Percentiles rank a stretch among this genome's conserved stretches.
Evolutionary conservation across 2,888 invertebrate genomes (phyloP).

Genomic region (Agrochola lychnidis): DNA sequence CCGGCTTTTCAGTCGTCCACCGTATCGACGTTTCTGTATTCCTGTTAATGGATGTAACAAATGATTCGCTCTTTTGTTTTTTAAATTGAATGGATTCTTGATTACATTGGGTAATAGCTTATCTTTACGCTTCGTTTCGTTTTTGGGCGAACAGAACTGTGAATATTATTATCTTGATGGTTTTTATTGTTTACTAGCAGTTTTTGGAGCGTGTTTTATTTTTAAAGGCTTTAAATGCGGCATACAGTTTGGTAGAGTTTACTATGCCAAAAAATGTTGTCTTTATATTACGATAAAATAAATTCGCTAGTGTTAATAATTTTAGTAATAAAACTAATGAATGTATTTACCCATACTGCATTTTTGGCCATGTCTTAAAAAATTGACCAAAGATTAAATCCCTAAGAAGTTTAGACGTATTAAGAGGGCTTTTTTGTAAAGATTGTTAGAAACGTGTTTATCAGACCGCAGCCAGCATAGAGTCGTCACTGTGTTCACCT

Average conservation of each 20-base stretch:
- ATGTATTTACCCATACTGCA: too few relatives aligned
- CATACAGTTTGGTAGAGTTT: background rate
- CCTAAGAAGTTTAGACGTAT: background rate
- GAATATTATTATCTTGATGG: constrained; percentile 45
- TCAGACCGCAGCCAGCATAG: background rate
- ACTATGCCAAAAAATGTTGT: background rate
- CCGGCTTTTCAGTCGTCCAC: constrained; percentile 50
- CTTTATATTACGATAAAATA: too few relatives aligned
- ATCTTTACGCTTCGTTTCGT: constrained; percentile 58
- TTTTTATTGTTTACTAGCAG: constrained; percentile 41
- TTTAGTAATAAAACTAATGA: background rate
- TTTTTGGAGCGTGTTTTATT: constrained; percentile 14
- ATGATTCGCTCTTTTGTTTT: constrained; percentile 65
- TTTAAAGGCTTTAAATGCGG: background rate
- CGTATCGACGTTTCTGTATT: constrained; percentile 60
- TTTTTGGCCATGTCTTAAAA: background rate
- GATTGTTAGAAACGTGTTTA: background rate
- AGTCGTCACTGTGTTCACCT: background rate
- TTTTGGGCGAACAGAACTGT: constrained; percentile 51
- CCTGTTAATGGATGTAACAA: constrained; percentile 61
- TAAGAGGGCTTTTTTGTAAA: too few relatives aligned
- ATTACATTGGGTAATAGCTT: constrained; percentile 64
- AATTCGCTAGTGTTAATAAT: background rate
- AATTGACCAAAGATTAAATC: background rate
- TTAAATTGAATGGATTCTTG: constrained; percentile 65